Conservation (phyloP, 1,140 invertebrate genomes). For the Diploscapter pachys region DNA sequence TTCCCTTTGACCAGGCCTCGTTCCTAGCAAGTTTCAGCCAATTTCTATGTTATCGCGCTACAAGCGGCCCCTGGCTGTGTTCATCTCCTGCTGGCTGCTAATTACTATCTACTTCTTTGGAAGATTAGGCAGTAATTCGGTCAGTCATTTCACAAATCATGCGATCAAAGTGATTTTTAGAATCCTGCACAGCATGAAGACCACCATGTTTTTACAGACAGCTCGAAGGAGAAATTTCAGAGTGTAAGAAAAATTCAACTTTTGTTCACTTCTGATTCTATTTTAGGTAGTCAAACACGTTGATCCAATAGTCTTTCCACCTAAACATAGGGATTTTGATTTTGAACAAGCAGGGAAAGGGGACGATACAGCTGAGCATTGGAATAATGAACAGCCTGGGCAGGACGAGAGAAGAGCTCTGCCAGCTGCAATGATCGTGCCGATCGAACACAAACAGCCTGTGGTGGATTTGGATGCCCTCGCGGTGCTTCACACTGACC, state of each 20-base stretch:
- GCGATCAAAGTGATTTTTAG: neutral
- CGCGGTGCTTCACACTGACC: conserved; percentile 13
- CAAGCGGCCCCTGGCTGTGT: no score
- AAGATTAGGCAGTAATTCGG: neutral
- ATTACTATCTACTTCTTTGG: conserved; percentile 14
- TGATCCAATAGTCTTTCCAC: conserved; percentile 1
- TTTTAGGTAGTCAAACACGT: neutral
- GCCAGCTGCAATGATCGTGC: conserved; percentile 5
- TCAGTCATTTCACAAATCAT: neutral
- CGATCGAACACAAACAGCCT: conserved; percentile 20
- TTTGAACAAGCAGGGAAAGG: conserved; percentile 1
- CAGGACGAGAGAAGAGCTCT: neutral
- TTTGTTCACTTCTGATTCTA: no score
- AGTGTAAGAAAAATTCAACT: neutral
- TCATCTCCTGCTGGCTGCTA: neutral
- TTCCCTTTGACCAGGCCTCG: no score
- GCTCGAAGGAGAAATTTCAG: neutral
- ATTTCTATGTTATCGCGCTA: no score
- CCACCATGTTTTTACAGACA: neutral
- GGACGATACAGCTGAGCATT: conserved; percentile 11
- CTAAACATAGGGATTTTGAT: neutral
- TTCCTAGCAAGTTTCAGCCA: no score
- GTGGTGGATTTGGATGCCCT: conserved; percentile 26
- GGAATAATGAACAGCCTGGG: neutral
- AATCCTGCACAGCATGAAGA: neutral